Evolutionary conservation across 2,113 vertebrate species (phyloP).

Genomic region (Panurus biarmicus): DNA sequence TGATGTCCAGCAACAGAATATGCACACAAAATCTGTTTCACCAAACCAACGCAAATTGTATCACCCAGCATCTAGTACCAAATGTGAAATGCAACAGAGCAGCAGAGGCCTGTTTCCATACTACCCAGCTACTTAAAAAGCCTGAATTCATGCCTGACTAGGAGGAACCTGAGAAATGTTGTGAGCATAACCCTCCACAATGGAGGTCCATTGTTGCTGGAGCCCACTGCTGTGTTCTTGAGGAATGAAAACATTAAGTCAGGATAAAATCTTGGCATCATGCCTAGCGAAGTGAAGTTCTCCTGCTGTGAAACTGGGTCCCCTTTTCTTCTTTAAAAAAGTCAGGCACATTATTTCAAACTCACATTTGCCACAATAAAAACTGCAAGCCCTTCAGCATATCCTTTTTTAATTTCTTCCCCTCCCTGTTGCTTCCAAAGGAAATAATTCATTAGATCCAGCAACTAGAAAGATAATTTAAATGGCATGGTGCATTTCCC

Average conservation of each 20-base stretch:
- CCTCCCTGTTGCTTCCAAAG: not conserved
- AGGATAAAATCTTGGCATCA: not conserved
- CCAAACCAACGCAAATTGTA: not conserved
- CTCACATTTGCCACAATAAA: not conserved
- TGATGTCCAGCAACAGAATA: not conserved
- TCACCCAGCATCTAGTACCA: not conserved
- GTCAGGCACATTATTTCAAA: not conserved
- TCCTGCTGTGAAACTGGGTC: not conserved
- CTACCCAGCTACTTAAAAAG: not conserved
- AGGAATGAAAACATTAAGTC: not conserved
- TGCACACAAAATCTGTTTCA: not conserved
- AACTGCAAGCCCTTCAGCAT: not conserved
- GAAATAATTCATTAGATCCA: not conserved
- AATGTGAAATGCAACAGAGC: not conserved
- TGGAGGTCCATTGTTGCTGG: not conserved
- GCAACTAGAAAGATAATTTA: not conserved
- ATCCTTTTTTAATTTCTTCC: not conserved
- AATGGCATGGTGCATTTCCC: not conserved
- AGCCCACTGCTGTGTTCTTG: not conserved
- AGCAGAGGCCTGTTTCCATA: not conserved
- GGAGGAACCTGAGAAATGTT: not conserved
- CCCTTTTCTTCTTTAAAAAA: not conserved
- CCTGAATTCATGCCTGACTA: not conserved
- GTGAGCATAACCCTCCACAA: not conserved
- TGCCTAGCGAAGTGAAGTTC: not conserved